These are phyloP conservation scores for Leptodactylus fallax DNA, from an alignment of 2,797 vertebrate genomes.

Conservation along the genomic window DNA sequence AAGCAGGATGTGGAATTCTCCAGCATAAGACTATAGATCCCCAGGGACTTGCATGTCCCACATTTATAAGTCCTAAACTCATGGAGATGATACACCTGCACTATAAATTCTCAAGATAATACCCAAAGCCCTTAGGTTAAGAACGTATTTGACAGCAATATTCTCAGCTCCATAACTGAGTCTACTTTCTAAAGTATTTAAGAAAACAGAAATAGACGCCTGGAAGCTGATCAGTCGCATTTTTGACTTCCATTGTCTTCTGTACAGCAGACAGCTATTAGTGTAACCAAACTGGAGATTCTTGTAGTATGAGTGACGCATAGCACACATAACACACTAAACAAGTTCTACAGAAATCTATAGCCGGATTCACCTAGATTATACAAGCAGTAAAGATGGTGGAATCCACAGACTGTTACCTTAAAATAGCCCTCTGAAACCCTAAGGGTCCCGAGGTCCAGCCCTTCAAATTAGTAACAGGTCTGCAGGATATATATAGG, in stretches of 20 bases:
- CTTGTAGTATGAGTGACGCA: neutral
- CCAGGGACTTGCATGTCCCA: neutral
- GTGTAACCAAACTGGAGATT: neutral
- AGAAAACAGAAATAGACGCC: neutral
- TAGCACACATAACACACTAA: neutral
- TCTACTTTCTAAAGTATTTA: neutral
- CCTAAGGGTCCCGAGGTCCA: conserved; percentile 17
- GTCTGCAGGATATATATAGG: conserved; percentile 4
- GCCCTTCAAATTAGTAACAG: conserved; percentile 48
- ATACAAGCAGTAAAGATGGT: neutral
- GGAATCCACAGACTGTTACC: neutral
- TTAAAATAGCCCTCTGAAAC: neutral
- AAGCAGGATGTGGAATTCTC: neutral
- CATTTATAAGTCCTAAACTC: neutral
- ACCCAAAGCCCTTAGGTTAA: neutral
- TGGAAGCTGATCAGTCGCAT: neutral
- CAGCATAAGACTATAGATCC: neutral
- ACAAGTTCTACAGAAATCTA: neutral
- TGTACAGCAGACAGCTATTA: neutral
- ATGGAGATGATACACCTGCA: neutral
- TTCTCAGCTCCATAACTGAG: neutral
- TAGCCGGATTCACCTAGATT: neutral
- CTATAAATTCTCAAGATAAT: neutral
- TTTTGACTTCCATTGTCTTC: neutral
- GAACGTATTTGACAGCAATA: neutral